These are phyloP conservation scores for Eudasyphora cyanicolor DNA, from an alignment of 2,888 invertebrate species.

Conservation along the genomic window DNA sequence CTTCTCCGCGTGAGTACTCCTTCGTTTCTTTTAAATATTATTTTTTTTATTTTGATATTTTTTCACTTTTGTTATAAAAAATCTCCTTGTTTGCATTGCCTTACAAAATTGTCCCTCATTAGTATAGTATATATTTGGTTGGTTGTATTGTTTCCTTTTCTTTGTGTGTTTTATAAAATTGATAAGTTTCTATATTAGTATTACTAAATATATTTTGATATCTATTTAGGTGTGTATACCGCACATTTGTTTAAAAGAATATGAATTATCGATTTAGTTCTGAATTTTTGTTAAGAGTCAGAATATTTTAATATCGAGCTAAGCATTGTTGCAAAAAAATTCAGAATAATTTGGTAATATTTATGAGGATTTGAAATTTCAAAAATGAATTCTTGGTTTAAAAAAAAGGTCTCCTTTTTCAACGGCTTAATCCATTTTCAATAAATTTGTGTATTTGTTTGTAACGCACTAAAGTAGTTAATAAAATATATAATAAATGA, in stretches of 20 bases:
- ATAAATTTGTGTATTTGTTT: too few species aligned
- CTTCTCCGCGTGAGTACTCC: too few species aligned
- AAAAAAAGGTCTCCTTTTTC: too few species aligned
- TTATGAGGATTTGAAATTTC: too few species aligned
- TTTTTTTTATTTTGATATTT: slow-evolving; percentile 11
- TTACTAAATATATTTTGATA: slow-evolving; percentile 39
- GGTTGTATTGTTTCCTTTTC: background rate
- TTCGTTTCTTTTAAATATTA: too few species aligned
- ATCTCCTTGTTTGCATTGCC: background rate
- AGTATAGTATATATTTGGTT: background rate
- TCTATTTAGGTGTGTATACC: background rate
- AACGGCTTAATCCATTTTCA: too few species aligned
- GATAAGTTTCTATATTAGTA: slow-evolving; percentile 16
- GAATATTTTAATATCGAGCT: too few species aligned
- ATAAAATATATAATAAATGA: too few species aligned
- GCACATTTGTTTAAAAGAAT: background rate
- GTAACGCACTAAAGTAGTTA: too few species aligned
- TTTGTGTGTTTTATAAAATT: slow-evolving; percentile 5
- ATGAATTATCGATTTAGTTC: slow-evolving; percentile 10
- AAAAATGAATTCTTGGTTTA: too few species aligned
- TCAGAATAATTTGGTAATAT: too few species aligned
- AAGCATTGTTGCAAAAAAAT: too few species aligned
- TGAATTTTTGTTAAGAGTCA: background rate
- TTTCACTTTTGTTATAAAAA: slow-evolving; percentile 22
- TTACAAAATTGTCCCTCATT: slow-evolving; percentile 20